phyloP scores from a whole-genome alignment of 2,113 vertebrate species.

The Notiomystis cincta region DNA sequence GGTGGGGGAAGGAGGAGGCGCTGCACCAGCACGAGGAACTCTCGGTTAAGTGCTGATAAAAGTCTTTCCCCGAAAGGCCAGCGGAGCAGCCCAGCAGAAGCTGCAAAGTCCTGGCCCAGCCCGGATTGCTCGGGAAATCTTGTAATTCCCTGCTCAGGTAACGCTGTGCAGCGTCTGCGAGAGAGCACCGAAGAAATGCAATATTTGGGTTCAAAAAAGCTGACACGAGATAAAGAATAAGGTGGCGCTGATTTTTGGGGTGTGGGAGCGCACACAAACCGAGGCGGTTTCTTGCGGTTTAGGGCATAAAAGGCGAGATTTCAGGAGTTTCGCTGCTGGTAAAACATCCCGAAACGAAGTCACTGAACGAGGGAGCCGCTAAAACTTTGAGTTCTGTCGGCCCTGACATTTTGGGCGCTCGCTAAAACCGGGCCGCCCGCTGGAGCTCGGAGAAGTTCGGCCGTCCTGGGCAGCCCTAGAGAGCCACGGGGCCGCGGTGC shows the following conservation, averaged over 20 bases:
- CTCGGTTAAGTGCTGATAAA: neutral
- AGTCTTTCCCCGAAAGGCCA: slow-evolving; percentile 12
- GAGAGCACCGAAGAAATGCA: neutral
- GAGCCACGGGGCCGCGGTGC: no score
- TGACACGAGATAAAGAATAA: neutral
- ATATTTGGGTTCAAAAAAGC: neutral
- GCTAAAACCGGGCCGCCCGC: neutral
- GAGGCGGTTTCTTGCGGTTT: neutral
- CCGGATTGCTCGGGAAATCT: slow-evolving; percentile 19
- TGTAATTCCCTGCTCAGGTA: neutral
- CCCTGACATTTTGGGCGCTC: neutral
- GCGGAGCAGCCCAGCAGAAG: neutral
- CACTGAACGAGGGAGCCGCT: neutral
- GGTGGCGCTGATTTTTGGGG: neutral
- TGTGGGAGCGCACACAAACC: neutral
- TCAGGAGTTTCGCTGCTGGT: neutral
- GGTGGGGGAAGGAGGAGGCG: neutral
- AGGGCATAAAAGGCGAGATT: neutral
- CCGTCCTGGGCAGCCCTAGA: accelerated
- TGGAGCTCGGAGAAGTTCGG: neutral
- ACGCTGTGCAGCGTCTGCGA: neutral
- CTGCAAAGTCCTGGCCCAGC: neutral
- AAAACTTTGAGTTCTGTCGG: neutral
- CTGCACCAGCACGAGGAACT: neutral
- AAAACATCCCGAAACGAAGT: neutral